A percentile compares a stretch with the other conserved stretches of the same genome.
phyloP scores from a whole-genome alignment of 2,888 invertebrate species.

The Phalangium opilio region DNA sequence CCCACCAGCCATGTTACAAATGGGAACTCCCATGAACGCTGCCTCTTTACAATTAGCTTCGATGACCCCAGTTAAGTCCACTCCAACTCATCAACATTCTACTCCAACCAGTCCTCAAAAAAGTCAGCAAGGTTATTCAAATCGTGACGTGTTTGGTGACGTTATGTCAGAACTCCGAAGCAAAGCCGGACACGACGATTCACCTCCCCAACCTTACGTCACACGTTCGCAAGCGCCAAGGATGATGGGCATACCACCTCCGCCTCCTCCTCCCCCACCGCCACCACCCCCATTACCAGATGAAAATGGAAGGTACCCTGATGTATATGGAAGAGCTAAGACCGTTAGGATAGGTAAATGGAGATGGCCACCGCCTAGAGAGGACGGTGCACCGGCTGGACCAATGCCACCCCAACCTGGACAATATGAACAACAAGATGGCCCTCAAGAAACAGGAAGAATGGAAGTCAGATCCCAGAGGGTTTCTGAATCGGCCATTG shows the following conservation, averaged over 20 bases:
- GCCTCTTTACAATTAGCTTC: background rate
- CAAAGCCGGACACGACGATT: slow-evolving; percentile 7
- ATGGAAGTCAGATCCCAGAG: slow-evolving; percentile 54
- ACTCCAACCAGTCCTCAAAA: background rate
- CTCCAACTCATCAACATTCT: background rate
- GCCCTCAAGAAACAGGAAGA: slow-evolving; percentile 34
- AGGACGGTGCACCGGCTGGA: slow-evolving; percentile 22
- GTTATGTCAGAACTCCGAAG: slow-evolving; percentile 35
- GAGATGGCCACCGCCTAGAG: slow-evolving; percentile 77
- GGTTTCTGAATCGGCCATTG: background rate
- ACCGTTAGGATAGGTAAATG: slow-evolving; percentile 90
- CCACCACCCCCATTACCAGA: slow-evolving; percentile 41
- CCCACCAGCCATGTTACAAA: background rate
- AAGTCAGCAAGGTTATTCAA: slow-evolving; percentile 8
- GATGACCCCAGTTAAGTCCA: background rate
- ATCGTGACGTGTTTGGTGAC: slow-evolving; percentile 37
- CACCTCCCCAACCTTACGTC: background rate
- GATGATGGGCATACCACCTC: slow-evolving; percentile 22
- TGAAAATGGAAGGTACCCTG: slow-evolving; percentile 34
- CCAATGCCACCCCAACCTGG: slow-evolving; percentile 30
- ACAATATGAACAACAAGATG: background rate
- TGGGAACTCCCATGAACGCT: background rate
- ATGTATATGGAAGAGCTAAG: slow-evolving; percentile 76
- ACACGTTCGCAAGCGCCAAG: slow-evolving; percentile 5
- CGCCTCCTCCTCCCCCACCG: slow-evolving; percentile 73